phyloP scores from a whole-genome alignment of 2,888 invertebrate species.

The Phaedon cochleariae region DNA sequence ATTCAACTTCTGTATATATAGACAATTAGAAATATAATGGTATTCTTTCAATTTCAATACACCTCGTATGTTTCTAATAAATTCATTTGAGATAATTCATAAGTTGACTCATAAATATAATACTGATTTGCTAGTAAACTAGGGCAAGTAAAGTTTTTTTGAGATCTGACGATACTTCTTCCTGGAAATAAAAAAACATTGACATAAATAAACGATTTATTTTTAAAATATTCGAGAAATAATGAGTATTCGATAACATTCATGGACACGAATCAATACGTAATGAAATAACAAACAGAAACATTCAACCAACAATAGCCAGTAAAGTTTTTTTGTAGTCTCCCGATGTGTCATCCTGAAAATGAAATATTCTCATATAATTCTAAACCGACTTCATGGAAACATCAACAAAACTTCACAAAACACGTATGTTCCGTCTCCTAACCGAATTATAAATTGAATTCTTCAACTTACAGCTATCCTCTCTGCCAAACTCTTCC shows the following conservation, averaged over 20 bases:
- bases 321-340: slow-evolving; percentile 92
- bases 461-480: slow-evolving; percentile 70
- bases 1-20: slow-evolving; percentile 28
- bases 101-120: too few species aligned
- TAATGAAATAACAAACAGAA: background rate
- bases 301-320: slow-evolving; percentile 69
- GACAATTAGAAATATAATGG: too few species aligned
- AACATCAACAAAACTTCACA: too few species aligned
- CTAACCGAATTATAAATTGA: too few species aligned
- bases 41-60: too few species aligned
- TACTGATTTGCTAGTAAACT: slow-evolving; percentile 59
- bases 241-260: slow-evolving; percentile 1
- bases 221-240: background rate
- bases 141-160: slow-evolving; percentile 81
- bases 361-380: slow-evolving; percentile 54
- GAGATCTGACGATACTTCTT: slow-evolving; percentile 86
- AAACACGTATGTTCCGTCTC: too few species aligned
- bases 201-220: too few species aligned
- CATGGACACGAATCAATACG: slow-evolving; percentile 14
- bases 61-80: too few species aligned
- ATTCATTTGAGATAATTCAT: too few species aligned
- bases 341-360: slow-evolving; percentile 91
- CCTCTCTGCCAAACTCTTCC: slow-evolving; percentile 79
- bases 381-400: too few species aligned
- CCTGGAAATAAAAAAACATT: slow-evolving; percentile 65